Evolutionary conservation across 64 coral and sea anemone species (phyloP), one percentile per base, ranked within the genome.

Genomic region (Dendrophyllia cribrosa): DNA sequence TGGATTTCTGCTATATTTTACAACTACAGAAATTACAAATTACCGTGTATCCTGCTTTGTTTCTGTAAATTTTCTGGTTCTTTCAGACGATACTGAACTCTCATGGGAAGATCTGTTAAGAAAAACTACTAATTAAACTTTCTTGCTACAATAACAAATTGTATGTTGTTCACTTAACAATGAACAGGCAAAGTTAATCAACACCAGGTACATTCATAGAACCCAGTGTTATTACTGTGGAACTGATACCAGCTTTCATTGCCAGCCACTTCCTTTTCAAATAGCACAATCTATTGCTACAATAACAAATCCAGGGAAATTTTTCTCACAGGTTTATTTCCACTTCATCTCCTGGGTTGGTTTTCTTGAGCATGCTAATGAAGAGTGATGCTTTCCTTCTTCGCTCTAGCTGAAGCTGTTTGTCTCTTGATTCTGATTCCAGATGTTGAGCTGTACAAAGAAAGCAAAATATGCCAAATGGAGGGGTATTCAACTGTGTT

Each of bases 331-430:
- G 3, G 13, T 64, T 68, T 86, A 70, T 20, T 74, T 67, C 79
- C 22, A 43, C 7, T 77, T 87, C 83, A 45, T 93, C 91, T 52
- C 70, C 45, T 21, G 49, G 56, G 26, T 64, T 87, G 13, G 97
- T 90, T 75, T 99, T 99, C 94, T 99, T 99, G 20, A 99, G 66
- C 97, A 99, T 99, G 49, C 94, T 99, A 23, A 99, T 99, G 72
- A 99, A 99, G 21, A 99, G 86, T 22, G 94, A 96, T 7, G 97
- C 97, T 56, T 91, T 93, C 26, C 97, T 83, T 66, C 94, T 82
- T 66, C 97, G 89, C 49, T 99, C 97, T 43, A 96, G 45, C 51
- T 99, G 97, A 75, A 99, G 92, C 70, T 99, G 97, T 77, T 94
- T 97, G 19, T 97, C 95, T 76, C 85, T 52, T 43, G 95, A 94